A percentile compares a stretch with the other conserved stretches of the same genome.
Evolutionary conservation across 1,140 invertebrate species (phyloP).

Genomic region (Trichomalopsis sarcophagae): DNA sequence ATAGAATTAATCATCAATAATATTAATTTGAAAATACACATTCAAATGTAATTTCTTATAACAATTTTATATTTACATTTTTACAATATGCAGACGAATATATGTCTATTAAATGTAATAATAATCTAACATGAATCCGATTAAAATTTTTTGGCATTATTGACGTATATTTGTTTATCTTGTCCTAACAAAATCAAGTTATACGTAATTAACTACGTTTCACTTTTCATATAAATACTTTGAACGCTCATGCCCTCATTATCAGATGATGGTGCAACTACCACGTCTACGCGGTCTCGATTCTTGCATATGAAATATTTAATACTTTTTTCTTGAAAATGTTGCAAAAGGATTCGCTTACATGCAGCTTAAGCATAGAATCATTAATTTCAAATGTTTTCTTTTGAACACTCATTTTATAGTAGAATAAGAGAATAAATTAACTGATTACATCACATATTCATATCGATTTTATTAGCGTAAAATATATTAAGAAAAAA

Average conservation of each 20-base stretch:
- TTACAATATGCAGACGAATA: background rate
- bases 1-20: background rate
- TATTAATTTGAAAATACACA: background rate
- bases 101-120: background rate
- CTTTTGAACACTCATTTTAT: background rate
- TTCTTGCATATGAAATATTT: constrained; percentile 33
- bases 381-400: background rate
- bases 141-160: background rate
- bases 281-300: constrained; percentile 35
- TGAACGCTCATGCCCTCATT: background rate
- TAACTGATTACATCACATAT: background rate
- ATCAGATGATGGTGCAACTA: constrained; percentile 9
- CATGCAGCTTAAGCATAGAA: constrained; percentile 42
- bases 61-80: constrained; percentile 33
- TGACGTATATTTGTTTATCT: background rate
- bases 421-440: constrained; percentile 4
- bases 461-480: background rate
- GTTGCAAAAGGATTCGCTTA: constrained; percentile 24
- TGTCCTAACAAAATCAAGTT: background rate
- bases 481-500: background rate
- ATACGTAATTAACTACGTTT: background rate
- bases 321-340: constrained; percentile 16
- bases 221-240: constrained; percentile 37
- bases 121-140: background rate
- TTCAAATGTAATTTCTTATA: background rate